Base-by-base conservation (phyloP, 23 tunicate genomes). In the Ciona savignyi region DNA sequence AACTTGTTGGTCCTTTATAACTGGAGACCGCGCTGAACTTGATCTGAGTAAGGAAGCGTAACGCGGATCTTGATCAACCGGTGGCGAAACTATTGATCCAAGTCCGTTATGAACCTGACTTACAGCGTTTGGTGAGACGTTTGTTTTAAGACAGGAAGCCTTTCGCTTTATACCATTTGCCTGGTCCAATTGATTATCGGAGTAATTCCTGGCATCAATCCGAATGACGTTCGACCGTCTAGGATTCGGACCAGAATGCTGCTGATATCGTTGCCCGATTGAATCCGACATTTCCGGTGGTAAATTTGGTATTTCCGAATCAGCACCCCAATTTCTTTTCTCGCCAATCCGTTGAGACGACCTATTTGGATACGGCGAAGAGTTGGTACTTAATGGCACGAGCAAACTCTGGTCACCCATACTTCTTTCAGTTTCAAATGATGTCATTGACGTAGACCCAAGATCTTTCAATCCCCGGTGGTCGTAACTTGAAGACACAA, bases 201-300 rank as follows among this genome's bases (percentile, higher is more conserved):
- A 66, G 33, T 30, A 32, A 0, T 66, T 66, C 0, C 81, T 35
- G 28, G 81, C 81, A 65, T 77, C 81, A 11, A 77, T 77, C 9
- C 81, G 29, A 22, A 77, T 77, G 34, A 77, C 81, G 1, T 32
- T 66, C 27, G 81, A 77, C 35, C 35, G 66, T 77, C 63, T 32
- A n/a, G n/a, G n/a, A n/a, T n/a, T n/a, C n/a, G n/a, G n/a, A n/a
- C n/a, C n/a, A n/a, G n/a, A n/a, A 1, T 33, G 30, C 30, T 66
- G 70, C 20, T 32, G 51, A 70, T 70, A 70, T 27, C 34, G 33
- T 3, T 70, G 30, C 11, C 35, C 74, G 32, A 72, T 72, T 48
- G 63, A 26, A 63, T 63, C 67, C 2, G 49, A 49, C 76, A 72
- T 72, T 15, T 48, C 76, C 64, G 76, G 76, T 27, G 76, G 76